Base-by-base conservation (phyloP, 2,113 vertebrate genomes). In the Arizona elegans region DNA sequence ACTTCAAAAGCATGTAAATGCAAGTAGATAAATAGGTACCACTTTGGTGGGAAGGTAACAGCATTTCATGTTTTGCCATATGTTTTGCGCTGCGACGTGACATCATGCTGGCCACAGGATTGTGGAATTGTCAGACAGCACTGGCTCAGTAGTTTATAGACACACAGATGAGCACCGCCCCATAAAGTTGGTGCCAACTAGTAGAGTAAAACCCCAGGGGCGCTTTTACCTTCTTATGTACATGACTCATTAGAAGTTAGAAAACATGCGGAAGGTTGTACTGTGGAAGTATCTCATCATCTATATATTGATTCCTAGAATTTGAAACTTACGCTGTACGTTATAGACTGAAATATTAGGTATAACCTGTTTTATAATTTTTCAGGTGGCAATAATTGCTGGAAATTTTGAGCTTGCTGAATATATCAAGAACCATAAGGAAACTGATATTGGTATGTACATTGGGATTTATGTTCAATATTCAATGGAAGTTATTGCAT, bases 381-480 rank as follows among this genome's bases (percentile, higher is more conserved):
- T 95, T 90, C 97, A 99, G 99, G 99, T 99, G 90, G 99, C 99
- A n/a, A 99, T 99, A 92, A 99, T 99, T 52, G 99, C 99, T 0
- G 99, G 99, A 50, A 99, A 99, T 97, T 99, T 99, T 96, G 99
- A 99, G 95, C 98, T 99, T 29, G 99, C 98, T 0, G 99, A 99
- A 94, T 98, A 99, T 94, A 98, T 99, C 96, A 99, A 98, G 98
- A 99, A 98, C 96, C 99, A 99, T 97, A 99, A 98, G 96, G 98
- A 99, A 93, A 98, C 98, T 1, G 99, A 99, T 95, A 96, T 98
- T 21, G 99, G 99, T 99, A 97, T 98, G 99, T 97, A 33, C 26
- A 7, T 1, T 53, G 11, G 65, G 38, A 85, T n/a, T 87, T 85
- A 19, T 13, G 13, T 43, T 52, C 50, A 58, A 26, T 87, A 29